Conservation (phyloP, 2,113 vertebrate species). For the Psilopsiagon aurifrons region DNA sequence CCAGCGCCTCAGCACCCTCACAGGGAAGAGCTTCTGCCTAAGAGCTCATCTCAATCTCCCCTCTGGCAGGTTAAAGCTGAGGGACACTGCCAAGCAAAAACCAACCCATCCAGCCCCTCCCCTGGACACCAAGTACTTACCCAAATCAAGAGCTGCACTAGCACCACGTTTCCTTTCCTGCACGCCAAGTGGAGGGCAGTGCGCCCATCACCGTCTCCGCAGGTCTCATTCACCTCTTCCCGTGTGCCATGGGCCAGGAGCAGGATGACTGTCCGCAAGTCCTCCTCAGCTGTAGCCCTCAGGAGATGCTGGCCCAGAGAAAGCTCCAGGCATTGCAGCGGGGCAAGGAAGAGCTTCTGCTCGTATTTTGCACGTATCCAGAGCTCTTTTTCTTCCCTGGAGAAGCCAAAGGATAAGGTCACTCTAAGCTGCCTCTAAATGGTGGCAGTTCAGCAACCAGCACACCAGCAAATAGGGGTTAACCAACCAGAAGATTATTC, state of each 20-base stretch:
- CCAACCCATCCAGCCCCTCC: not conserved
- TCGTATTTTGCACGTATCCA: conserved; percentile 98
- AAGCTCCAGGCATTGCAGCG: conserved; percentile 81
- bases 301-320: conserved; percentile 91
- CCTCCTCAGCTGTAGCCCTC: conserved; percentile 88
- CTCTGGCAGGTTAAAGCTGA: not conserved
- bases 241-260: conserved; percentile 90
- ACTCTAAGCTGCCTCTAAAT: not conserved
- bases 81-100: not conserved
- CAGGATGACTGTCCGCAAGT: conserved; percentile 87
- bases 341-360: conserved; percentile 92
- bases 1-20: not conserved
- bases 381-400: conserved; percentile 94
- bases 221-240: conserved; percentile 95
- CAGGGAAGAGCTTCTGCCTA: not conserved
- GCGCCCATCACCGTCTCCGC: conserved; percentile 90
- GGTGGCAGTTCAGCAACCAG: not conserved
- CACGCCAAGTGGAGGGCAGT: conserved; percentile 92
- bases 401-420: conserved; percentile 27
- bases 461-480: not conserved
- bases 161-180: conserved; percentile 89
- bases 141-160: conserved; percentile 95
- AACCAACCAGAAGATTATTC: not conserved
- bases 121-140: conserved; percentile 62
- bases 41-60: not conserved